Evolutionary conservation across 2,888 invertebrate genomes (phyloP), one percentile per base, ranked within the genome.

Genomic region (Augiades crinisus): DNA sequence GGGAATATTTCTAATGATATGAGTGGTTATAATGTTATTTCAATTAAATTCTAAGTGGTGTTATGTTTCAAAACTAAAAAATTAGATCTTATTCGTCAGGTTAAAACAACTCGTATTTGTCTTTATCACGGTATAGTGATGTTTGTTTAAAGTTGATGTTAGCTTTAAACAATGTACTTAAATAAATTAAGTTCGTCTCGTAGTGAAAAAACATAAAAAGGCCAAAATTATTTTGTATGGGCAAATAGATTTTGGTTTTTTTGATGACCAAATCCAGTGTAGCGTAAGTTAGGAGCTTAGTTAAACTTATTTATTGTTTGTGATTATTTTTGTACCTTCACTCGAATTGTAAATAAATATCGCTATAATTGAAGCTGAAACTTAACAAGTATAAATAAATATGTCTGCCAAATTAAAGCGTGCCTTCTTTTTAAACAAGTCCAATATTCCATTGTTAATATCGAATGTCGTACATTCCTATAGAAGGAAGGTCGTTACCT

Each of bases 321-420:
- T 84, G 80, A 84, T 83, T 82, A 75, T 75, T 81, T 81, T 80
- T 66, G 78, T 81, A 84, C 79, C 80, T 82, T 85, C 76, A 79
- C 76, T 82, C 72, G 79, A 76, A 74, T 78, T 89, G 88, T 88
- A 88, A 78, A 88, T 88, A 87, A 75, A 74, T 62, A 67, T 78
- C 80, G 84, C 87, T 86, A 81, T 81, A 78, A 78, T 81, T 78
- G 80, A 78, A 75, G 86, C 86, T 88, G 83, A 81, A 81, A 72
- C 81, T 86, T 81, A 82, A 82, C 80, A 78, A 83, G 81, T 88
- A 87, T 82, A 78, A 88, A 86, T 87, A 87, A 88, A 88, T 85
- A 87, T 86, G 86, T 89, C 88, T 88, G 89, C 89, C 89, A 89
- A 89, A 89, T 88, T 81, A 82, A 60, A 59, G 59, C 57, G 65